Conservation (phyloP, 2,113 vertebrate genomes). For the Meriones unguiculatus region DNA sequence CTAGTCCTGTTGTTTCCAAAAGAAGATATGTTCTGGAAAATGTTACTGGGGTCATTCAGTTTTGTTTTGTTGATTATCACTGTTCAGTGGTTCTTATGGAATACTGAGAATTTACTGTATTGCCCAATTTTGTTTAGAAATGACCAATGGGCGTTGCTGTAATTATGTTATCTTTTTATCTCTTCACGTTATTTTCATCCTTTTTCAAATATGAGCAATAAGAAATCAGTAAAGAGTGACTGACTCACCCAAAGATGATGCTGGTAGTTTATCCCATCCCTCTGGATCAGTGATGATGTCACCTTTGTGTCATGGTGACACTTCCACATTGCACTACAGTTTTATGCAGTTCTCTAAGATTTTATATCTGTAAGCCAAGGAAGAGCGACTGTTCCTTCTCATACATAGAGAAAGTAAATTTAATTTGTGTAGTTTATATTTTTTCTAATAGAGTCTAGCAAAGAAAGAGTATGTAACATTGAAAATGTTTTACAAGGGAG, state of each 20-base stretch:
- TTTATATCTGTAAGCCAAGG: neutral
- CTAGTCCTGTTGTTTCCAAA: neutral
- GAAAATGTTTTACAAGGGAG: neutral
- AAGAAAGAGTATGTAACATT: neutral
- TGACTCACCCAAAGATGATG: neutral
- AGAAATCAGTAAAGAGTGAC: neutral
- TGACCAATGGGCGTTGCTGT: neutral
- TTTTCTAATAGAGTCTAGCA: neutral
- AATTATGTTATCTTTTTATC: neutral
- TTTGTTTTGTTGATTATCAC: neutral
- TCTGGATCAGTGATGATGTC: neutral
- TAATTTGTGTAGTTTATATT: neutral
- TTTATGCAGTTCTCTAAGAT: neutral
- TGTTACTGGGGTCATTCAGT: neutral
- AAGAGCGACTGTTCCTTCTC: neutral
- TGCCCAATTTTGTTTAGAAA: neutral
- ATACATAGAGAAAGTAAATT: neutral
- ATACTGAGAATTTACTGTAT: neutral
- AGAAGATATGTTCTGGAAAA: neutral
- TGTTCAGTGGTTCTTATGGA: neutral
- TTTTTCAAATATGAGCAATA: neutral
- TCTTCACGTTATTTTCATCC: neutral
- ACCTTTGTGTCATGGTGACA: neutral
- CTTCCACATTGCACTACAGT: neutral
- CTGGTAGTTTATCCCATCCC: neutral